Base-by-base conservation (phyloP, 2,888 invertebrate species). In the Cantharis rustica region DNA sequence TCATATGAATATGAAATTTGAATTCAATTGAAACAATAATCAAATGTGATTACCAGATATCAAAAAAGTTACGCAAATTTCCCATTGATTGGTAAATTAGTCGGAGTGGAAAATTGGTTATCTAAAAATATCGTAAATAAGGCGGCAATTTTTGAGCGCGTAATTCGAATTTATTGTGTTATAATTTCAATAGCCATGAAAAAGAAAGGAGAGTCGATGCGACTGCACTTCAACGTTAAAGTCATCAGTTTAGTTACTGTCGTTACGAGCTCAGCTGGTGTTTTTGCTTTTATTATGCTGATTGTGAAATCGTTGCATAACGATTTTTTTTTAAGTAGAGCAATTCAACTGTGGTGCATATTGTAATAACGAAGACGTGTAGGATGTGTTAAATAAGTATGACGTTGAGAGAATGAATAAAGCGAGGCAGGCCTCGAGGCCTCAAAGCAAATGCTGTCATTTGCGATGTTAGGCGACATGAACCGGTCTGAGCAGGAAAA, bases 401-500 rank as follows among this genome's bases (percentile, higher is more conserved):
- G 78, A 75, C 71, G 71, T 80, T 72, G 76, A 80, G 76, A 79
- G 77, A 69, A 81, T 81, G 81, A 77, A 72, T 74, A 71, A 75
- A 68, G 62, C 75, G 77, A 76, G 79, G 79, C 79, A 75, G 80
- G 80, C 81, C 84, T 77, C 66, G 75, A 79, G 84, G 83, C 83
- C 82, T 76, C 79, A 74, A 77, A 80, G 77, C 84, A 84, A 86
- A 89, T 89, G 89, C 88, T 89, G 85, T 88, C 89, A 84, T 85
- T 88, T 86, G 88, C 89, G 84, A 88, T 89, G 87, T 81, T 84
- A 84, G 83, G 84, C 84, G 89, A 88, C 84, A 92, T 92, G 92
- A 92, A 92, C 88, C 90, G 92, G 78, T 91, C 90, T 79, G 92
- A 92, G 85, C 92, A 92, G 87, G 92, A 92, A 85, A 90, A 89